Conservation (phyloP, 1,140 invertebrate species). For the Halictus rubicundus region DNA sequence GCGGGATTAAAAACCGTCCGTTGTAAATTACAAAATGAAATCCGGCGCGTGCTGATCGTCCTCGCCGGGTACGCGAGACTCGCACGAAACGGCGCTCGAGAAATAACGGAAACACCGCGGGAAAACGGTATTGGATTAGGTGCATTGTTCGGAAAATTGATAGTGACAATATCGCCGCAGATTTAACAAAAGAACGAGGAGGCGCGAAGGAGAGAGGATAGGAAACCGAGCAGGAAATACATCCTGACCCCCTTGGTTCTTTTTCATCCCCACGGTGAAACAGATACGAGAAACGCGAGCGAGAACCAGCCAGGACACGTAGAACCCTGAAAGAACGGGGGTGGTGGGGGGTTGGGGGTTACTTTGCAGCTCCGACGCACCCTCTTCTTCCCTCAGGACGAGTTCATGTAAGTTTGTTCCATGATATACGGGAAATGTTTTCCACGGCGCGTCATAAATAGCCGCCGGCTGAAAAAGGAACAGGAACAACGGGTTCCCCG, state of each 20-base stretch:
- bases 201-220: neutral
- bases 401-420: constrained; percentile 72
- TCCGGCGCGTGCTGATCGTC: neutral
- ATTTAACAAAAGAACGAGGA: constrained; percentile 17
- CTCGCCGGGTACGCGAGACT: neutral
- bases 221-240: constrained; percentile 18
- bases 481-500: constrained; percentile 40
- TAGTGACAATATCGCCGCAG: constrained; percentile 37
- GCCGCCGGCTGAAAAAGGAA: constrained; percentile 60
- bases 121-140: constrained; percentile 26
- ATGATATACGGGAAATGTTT: constrained; percentile 78
- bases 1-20: constrained; percentile 11
- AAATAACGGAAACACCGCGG: constrained; percentile 17
- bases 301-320: too few species aligned
- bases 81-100: too few species aligned
- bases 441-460: constrained; percentile 76
- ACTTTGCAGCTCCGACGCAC: constrained; percentile 1
- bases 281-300: neutral
- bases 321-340: neutral
- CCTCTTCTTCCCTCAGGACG: constrained; percentile 56
- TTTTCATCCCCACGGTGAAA: neutral
- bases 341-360: neutral
- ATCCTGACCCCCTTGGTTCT: constrained; percentile 4
- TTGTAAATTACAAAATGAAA: constrained; percentile 23
- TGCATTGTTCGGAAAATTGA: constrained; percentile 46